Conservation (phyloP, 1,140 invertebrate species). For the Sitophilus oryzae region DNA sequence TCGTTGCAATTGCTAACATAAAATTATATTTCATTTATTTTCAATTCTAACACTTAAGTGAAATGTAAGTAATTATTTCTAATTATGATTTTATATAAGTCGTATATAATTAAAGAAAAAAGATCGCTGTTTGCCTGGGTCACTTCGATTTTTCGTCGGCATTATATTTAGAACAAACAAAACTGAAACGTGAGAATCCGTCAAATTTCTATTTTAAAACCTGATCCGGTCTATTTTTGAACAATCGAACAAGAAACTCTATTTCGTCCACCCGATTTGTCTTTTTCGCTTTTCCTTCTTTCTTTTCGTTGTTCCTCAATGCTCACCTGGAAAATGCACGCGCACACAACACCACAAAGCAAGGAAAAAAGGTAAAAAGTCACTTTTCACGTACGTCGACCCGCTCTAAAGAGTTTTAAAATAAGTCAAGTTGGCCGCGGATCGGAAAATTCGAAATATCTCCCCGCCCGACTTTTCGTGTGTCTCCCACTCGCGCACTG, state of each 20-base stretch:
- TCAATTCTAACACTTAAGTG: too few species aligned
- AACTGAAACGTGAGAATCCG: not conserved
- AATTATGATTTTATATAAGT: too few species aligned
- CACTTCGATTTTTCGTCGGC: too few species aligned
- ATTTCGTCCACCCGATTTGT: not conserved
- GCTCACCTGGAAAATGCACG: not conserved
- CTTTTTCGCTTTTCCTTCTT: not conserved
- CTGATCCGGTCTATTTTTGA: not conserved
- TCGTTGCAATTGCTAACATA: too few species aligned
- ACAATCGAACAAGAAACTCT: not conserved
- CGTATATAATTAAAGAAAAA: too few species aligned
- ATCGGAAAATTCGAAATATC: not conserved
- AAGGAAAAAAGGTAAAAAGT: not conserved
- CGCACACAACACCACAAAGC: not conserved
- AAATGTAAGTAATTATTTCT: too few species aligned
- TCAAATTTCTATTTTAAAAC: not conserved
- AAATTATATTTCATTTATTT: too few species aligned
- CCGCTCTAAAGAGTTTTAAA: not conserved
- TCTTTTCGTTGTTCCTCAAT: not conserved
- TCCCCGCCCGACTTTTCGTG: not conserved
- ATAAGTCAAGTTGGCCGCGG: not conserved
- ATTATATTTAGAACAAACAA: too few species aligned
- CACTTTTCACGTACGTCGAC: not conserved
- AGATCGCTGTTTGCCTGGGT: too few species aligned
- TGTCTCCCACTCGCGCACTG: not conserved